Percentiles rank a stretch among this genome's conserved stretches.
Conservation (phyloP, 2,113 vertebrate species). For the Lepidothrix coronata region DNA sequence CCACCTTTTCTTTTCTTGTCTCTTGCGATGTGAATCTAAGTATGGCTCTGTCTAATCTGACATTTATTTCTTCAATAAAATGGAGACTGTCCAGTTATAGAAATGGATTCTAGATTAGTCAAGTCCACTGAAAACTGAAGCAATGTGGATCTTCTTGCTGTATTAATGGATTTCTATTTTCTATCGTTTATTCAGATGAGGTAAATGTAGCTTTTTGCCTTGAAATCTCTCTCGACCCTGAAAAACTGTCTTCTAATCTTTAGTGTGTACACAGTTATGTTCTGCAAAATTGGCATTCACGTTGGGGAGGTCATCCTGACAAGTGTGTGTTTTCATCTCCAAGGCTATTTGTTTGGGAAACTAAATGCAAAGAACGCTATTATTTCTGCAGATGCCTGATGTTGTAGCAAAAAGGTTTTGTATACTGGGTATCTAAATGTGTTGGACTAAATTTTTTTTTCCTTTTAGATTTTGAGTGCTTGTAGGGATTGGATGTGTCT, state of each 20-base stretch:
- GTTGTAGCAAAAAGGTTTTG: not conserved
- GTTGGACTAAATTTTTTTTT: not conserved
- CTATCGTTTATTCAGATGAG: not conserved
- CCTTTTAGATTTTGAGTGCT: not conserved
- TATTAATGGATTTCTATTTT: not conserved
- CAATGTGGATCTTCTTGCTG: not conserved
- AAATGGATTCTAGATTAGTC: not conserved
- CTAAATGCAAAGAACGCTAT: conserved; percentile 46
- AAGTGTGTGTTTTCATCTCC: conserved; percentile 43
- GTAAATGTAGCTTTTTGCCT: conserved; percentile 13
- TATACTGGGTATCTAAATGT: conserved; percentile 14
- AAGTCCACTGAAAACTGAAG: not conserved
- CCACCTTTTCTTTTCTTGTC: not conserved
- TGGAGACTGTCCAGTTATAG: not conserved
- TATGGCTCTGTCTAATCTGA: not conserved
- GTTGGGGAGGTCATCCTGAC: conserved; percentile 45
- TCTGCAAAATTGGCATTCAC: conserved; percentile 53
- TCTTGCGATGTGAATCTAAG: not conserved
- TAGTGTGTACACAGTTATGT: not conserved
- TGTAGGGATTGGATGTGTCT: not conserved
- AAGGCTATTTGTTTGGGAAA: conserved; percentile 50
- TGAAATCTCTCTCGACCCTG: conserved; percentile 14
- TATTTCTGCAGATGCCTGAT: conserved; percentile 43
- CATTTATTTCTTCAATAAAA: not conserved
- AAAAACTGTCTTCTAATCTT: conserved; percentile 30